phyloP scores from a whole-genome alignment of 2,888 invertebrate species.

The Melieria omissa region DNA sequence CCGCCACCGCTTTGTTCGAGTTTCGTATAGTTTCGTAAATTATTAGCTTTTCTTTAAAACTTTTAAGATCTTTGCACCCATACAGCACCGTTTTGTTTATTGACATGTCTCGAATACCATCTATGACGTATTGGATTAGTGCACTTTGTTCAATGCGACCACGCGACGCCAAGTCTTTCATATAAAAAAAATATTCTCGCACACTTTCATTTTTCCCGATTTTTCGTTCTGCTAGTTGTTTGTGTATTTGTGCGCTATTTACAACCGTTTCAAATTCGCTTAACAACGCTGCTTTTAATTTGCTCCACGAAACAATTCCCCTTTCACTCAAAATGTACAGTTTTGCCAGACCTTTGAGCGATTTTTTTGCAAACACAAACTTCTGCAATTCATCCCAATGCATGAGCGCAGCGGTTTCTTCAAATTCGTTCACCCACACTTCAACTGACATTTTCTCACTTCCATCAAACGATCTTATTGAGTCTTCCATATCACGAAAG shows the following conservation, averaged over 20 bases:
- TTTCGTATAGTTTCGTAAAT: slow-evolving; percentile 32
- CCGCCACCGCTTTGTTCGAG: background rate
- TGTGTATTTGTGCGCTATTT: slow-evolving; percentile 38
- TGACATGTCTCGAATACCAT: slow-evolving; percentile 54
- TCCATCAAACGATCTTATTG: slow-evolving; percentile 15
- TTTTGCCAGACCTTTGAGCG: slow-evolving; percentile 39
- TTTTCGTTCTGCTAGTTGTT: slow-evolving; percentile 45
- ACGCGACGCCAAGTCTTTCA: slow-evolving; percentile 60
- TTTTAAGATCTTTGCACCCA: slow-evolving; percentile 35
- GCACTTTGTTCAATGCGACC: slow-evolving; percentile 55
- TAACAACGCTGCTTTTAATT: slow-evolving; percentile 26
- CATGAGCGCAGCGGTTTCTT: slow-evolving; percentile 13
- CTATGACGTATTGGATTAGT: slow-evolving; percentile 61
- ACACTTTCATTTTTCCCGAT: slow-evolving; percentile 56
- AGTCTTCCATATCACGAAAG: slow-evolving; percentile 21
- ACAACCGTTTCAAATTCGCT: slow-evolving; percentile 36
- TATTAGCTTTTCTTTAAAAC: slow-evolving; percentile 43
- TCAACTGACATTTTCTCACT: slow-evolving; percentile 1
- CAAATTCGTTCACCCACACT: slow-evolving; percentile 19
- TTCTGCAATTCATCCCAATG: slow-evolving; percentile 25
- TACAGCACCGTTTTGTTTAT: slow-evolving; percentile 40
- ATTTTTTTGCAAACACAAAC: slow-evolving; percentile 35
- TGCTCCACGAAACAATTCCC: slow-evolving; percentile 29
- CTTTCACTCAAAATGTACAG: slow-evolving; percentile 35
- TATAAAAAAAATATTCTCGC: slow-evolving; percentile 59